Conservation (phyloP, 1,140 invertebrate species). For the Macrostomum lignano region DNA sequence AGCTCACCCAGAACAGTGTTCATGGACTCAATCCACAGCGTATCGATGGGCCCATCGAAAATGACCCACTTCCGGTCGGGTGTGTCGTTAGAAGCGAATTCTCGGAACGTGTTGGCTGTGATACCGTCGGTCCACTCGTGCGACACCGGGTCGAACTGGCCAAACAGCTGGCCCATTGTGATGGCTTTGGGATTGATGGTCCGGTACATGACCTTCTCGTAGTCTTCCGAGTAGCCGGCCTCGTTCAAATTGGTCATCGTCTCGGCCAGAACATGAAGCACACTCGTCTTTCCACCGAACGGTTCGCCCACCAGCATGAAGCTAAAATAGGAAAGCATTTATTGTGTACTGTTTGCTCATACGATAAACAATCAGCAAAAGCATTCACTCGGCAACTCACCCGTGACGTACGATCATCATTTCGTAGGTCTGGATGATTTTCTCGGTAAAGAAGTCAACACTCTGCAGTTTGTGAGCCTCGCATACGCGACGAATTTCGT, state of each 20-base stretch:
- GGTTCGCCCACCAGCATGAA: slow-evolving; percentile 30
- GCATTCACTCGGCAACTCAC: too few relatives aligned
- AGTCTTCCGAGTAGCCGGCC: slow-evolving; percentile 17
- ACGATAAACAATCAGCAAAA: too few relatives aligned
- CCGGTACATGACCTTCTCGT: slow-evolving; percentile 18
- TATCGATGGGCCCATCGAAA: slow-evolving; percentile 29
- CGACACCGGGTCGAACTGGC: slow-evolving; percentile 27
- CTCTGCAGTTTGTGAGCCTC: slow-evolving; percentile 22
- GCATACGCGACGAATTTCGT: slow-evolving; percentile 17
- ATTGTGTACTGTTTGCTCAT: too few relatives aligned
- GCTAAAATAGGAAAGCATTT: too few relatives aligned
- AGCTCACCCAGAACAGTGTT: slow-evolving; percentile 29
- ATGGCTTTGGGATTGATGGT: slow-evolving; percentile 29
- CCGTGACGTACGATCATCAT: slow-evolving; percentile 35
- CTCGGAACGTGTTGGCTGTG: slow-evolving; percentile 26
- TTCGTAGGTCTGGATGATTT: slow-evolving; percentile 29
- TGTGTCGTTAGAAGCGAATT: slow-evolving; percentile 22
- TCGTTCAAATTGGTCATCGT: slow-evolving; percentile 49
- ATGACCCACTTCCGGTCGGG: slow-evolving; percentile 28
- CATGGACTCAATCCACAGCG: slow-evolving; percentile 30
- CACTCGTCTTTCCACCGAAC: slow-evolving; percentile 32
- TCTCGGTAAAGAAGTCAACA: slow-evolving; percentile 25
- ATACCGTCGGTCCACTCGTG: slow-evolving; percentile 34
- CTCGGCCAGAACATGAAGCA: slow-evolving; percentile 36
- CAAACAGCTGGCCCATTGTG: slow-evolving; percentile 28